A percentile compares a stretch with the other conserved stretches of the same genome.
Evolutionary conservation across 2,888 invertebrate genomes (phyloP).

Genomic region (Clunio marinus): DNA sequence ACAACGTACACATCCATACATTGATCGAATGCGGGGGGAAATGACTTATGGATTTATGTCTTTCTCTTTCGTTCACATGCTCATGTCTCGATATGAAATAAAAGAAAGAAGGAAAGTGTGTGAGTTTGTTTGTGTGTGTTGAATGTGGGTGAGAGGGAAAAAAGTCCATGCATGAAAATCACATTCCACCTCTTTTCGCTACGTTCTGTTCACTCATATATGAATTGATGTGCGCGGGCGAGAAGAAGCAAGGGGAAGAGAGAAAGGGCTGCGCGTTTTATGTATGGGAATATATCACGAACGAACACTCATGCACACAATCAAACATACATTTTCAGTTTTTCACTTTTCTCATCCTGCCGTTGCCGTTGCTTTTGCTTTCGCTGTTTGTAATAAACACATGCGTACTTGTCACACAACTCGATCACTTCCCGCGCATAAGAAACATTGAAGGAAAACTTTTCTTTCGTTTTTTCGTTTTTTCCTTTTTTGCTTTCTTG

Average conservation of each 20-base stretch:
- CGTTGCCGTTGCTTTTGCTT: too few species aligned
- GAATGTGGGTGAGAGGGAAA: not conserved
- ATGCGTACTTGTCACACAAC: conserved; percentile 20
- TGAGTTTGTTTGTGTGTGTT: conserved; percentile 11
- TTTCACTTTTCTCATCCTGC: too few species aligned
- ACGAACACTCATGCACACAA: not conserved
- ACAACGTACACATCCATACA: conserved; percentile 5
- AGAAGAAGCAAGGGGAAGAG: not conserved
- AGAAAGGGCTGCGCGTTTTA: conserved; percentile 6
- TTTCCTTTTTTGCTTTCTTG: not conserved
- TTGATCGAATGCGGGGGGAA: not conserved
- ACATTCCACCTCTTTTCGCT: not conserved
- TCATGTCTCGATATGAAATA: too few species aligned
- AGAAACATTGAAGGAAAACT: too few species aligned
- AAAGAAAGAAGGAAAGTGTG: too few species aligned
- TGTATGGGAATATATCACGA: conserved; percentile 18
- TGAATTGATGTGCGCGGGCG: conserved; percentile 7
- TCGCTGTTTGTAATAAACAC: conserved; percentile 13
- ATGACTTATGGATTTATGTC: conserved; percentile 16
- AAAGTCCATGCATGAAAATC: conserved; percentile 2
- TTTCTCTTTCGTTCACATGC: too few species aligned
- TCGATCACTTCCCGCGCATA: conserved; percentile 8
- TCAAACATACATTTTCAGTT: not conserved
- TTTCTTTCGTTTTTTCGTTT: not conserved
- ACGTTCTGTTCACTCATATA: conserved; percentile 5